Percentiles rank a stretch among this genome's conserved stretches.
These are phyloP conservation scores for Nycticryphes semicollaris DNA, from an alignment of 2,113 vertebrate genomes.

Conservation along the genomic window DNA sequence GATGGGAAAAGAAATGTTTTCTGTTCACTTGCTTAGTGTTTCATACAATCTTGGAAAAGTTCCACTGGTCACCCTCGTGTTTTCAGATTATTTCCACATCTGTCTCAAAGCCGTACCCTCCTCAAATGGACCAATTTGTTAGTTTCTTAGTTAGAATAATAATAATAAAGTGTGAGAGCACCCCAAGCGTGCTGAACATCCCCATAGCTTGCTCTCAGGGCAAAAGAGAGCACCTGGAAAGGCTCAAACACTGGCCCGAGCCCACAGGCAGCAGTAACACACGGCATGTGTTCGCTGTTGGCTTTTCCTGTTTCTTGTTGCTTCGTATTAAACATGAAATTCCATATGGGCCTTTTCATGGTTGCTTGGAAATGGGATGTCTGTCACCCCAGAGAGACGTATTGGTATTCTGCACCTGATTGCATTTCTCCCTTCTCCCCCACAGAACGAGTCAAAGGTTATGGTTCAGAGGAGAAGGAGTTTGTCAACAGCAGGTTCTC, in stretches of 20 bases:
- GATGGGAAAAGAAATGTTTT: constrained; percentile 43
- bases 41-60: constrained; percentile 20
- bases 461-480: constrained; percentile 61
- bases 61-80: constrained; percentile 7
- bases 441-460: constrained; percentile 64
- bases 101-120: not conserved
- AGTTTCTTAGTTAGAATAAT: constrained; percentile 18
- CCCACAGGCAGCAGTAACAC: not conserved
- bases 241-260: not conserved
- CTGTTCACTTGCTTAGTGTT: constrained; percentile 51
- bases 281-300: not conserved
- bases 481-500: constrained; percentile 42
- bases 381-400: constrained; percentile 2
- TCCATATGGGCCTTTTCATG: constrained; percentile 47
- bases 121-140: constrained; percentile 14
- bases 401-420: constrained; percentile 70
- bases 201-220: not conserved
- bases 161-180: not conserved
- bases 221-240: constrained; percentile 8
- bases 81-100: constrained; percentile 52
- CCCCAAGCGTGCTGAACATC: not conserved
- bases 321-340: constrained; percentile 70
- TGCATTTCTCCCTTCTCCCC: constrained; percentile 37
- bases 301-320: constrained; percentile 42
- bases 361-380: constrained; percentile 69